Evolutionary conservation across 2,888 invertebrate species (phyloP).

Genomic region (Cheilosia vernalis): DNA sequence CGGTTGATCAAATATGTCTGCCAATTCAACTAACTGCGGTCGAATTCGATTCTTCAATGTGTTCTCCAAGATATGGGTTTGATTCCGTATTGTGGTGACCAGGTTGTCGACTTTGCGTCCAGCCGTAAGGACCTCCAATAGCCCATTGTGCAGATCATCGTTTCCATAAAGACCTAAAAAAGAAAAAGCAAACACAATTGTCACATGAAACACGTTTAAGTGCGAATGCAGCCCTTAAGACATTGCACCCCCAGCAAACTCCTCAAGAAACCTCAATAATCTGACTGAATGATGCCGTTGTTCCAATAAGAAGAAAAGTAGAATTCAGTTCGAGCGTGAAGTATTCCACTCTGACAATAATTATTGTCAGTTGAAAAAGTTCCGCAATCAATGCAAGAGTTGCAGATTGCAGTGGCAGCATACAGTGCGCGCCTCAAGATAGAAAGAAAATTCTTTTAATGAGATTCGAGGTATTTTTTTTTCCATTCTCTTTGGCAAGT

Average conservation of each 20-base stretch:
- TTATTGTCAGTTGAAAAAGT: conserved; percentile 28
- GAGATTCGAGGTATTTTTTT: conserved; percentile 27
- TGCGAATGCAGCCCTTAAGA: conserved; percentile 4
- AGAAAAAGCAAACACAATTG: not conserved
- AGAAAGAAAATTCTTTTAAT: conserved; percentile 38
- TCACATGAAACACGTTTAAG: not conserved
- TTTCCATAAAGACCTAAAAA: conserved; percentile 91
- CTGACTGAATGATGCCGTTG: conserved; percentile 36
- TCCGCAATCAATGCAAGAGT: conserved; percentile 38
- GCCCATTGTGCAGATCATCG: conserved; percentile 96
- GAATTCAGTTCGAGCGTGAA: conserved; percentile 21
- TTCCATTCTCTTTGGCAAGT: conserved; percentile 1
- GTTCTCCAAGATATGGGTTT: conserved; percentile 90
- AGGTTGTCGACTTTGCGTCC: conserved; percentile 92
- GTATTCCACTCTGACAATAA: conserved; percentile 29
- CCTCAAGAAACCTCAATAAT: conserved; percentile 18
- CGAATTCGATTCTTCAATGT: conserved; percentile 89
- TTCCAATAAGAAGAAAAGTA: conserved; percentile 25
- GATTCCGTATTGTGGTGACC: conserved; percentile 91
- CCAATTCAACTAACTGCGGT: conserved; percentile 88
- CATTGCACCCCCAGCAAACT: not conserved
- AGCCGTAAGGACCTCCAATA: conserved; percentile 91
- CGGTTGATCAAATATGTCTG: conserved; percentile 90
- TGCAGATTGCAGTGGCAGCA: conserved; percentile 10
- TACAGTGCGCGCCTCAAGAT: conserved; percentile 33